Evolutionary conservation across 2,113 vertebrate genomes (phyloP).

Genomic region (Antechinus flavipes): DNA sequence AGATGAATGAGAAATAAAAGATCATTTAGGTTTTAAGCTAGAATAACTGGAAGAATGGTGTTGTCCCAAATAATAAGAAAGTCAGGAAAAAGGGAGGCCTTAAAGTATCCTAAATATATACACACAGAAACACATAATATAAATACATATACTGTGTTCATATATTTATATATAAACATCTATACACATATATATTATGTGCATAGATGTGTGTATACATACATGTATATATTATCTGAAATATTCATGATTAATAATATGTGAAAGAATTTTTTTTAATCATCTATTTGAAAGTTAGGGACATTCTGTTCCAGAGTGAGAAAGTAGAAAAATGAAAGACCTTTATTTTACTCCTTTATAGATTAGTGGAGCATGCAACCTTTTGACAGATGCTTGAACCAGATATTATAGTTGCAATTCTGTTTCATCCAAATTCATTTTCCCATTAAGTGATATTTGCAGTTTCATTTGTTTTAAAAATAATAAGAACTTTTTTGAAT

Average conservation of each 20-base stretch:
- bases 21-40: too few relatives aligned
- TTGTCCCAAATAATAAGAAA: too few relatives aligned
- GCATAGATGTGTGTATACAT: too few relatives aligned
- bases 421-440: slow-evolving; percentile 55
- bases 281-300: slow-evolving; percentile 50
- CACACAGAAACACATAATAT: too few relatives aligned
- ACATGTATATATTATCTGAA: slow-evolving; percentile 16
- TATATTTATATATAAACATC: neutral
- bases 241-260: slow-evolving; percentile 16
- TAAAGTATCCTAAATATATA: too few relatives aligned
- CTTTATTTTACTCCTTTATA: slow-evolving; percentile 45
- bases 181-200: neutral
- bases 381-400: slow-evolving; percentile 53
- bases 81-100: too few relatives aligned
- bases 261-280: slow-evolving; percentile 50
- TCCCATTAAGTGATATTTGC: slow-evolving; percentile 47
- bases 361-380: slow-evolving; percentile 54
- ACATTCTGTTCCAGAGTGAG: slow-evolving; percentile 18
- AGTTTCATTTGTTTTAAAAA: neutral
- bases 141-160: slow-evolving; percentile 7
- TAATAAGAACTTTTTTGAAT: slow-evolving; percentile 19
- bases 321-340: slow-evolving; percentile 59
- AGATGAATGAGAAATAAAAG: too few relatives aligned
- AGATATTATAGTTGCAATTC: neutral
- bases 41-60: too few relatives aligned